A percentile compares a stretch with the other conserved stretches of the same genome.
These are phyloP conservation scores for Oppia nitens DNA, from an alignment of 1,140 invertebrate species.

Conservation along the genomic window DNA sequence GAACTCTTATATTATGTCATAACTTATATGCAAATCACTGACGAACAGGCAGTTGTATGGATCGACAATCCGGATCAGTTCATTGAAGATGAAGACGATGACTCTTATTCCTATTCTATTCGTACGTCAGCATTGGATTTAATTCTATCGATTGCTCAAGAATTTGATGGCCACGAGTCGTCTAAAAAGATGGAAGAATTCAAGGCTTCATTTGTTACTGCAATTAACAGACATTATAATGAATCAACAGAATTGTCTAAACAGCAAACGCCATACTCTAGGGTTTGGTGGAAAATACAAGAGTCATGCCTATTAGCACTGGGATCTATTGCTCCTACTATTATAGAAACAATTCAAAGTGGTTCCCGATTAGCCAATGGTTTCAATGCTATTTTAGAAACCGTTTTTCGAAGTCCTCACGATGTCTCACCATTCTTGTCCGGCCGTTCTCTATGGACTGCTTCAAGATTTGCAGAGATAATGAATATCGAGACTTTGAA, in stretches of 20 bases:
- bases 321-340: slow-evolving; percentile 36
- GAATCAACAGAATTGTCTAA: slow-evolving; percentile 37
- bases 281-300: slow-evolving; percentile 48
- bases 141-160: slow-evolving; percentile 26
- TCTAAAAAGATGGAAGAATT: slow-evolving; percentile 13
- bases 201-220: slow-evolving; percentile 11
- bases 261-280: slow-evolving; percentile 30
- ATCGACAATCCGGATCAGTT: slow-evolving; percentile 50
- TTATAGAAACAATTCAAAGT: slow-evolving; percentile 31
- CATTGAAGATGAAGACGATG: slow-evolving; percentile 59
- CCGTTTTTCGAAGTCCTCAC: background rate
- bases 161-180: background rate
- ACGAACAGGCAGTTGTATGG: slow-evolving; percentile 53
- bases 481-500: slow-evolving; percentile 35
- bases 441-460: slow-evolving; percentile 50
- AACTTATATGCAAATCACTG: slow-evolving; percentile 57
- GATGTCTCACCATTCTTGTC: slow-evolving; percentile 42
- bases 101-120: slow-evolving; percentile 49
- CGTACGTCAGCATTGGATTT: slow-evolving; percentile 55
- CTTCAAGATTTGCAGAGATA: slow-evolving; percentile 44
- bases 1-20: slow-evolving; percentile 57
- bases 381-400: slow-evolving; percentile 12
- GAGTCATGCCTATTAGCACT: slow-evolving; percentile 53
- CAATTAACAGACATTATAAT: slow-evolving; percentile 42
- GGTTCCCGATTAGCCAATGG: slow-evolving; percentile 7